Base-by-base conservation (phyloP, 2,888 invertebrate genomes). In the Stenurella melanura region DNA sequence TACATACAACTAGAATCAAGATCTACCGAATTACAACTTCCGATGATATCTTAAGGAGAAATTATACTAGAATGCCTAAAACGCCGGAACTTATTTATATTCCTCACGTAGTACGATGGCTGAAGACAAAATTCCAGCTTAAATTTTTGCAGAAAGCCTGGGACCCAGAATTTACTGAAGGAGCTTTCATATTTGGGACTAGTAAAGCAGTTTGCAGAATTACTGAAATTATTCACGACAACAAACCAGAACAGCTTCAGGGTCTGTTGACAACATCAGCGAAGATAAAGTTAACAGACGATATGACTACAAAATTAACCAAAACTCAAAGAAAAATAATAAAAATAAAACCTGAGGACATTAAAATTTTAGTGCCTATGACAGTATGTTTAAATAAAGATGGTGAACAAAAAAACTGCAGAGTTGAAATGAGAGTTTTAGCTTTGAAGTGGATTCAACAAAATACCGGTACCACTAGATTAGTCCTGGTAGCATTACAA, bases 131-230 rank as follows among this genome's bases (percentile, higher is more conserved):
- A 80, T 79, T 89, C 9, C 86, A 86, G 71, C 86, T 90, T 63
- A 89, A 88, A 79, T 84, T 87, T 74, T 79, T 90, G 60, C 85
- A 87, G 77, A 86, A 84, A 73, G 83, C 84, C 10, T 89, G 89
- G 89, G 90, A 90, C 79, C 87, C 88, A 0, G 88, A 89, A 5
- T 90, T 90, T 78, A 85, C 87, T n/a, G 90, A 90, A 84, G 90
- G 90, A 0, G 89, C 88, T 7, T 90, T 90, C 75, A 89, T 90
- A 74, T 89, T 88, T 75, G 90, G 90, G 17, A 81, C 83, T 7
- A 82, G 82, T 15, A 80, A 84, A 57, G 90, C 90, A 0, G 85
- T 89, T 17, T 89, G 89, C 76, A 83, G 83, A 74, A 88, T 90
- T 60, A 89, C 89, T 0, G 88, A 89, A 75, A 89, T 89, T 71